Percentiles rank a stretch among this genome's conserved stretches.
These are phyloP conservation scores for Gavia stellata DNA, from an alignment of 2,113 vertebrate genomes.

Conservation along the genomic window DNA sequence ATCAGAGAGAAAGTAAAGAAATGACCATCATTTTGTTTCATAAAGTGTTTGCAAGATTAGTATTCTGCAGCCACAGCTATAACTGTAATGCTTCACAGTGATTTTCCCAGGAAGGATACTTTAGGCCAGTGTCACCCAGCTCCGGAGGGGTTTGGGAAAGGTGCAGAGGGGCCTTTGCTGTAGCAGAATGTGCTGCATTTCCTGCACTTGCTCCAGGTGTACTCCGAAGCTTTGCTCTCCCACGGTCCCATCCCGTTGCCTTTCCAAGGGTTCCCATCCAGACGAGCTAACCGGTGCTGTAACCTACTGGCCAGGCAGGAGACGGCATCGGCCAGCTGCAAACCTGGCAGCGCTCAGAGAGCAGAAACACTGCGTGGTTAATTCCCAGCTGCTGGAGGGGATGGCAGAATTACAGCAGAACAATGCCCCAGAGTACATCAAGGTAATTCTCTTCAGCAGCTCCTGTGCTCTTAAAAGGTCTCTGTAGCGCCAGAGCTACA, in stretches of 20 bases:
- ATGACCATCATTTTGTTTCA: neutral
- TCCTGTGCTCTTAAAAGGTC: neutral
- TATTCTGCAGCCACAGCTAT: neutral
- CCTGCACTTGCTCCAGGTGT: accelerated
- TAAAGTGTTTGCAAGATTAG: neutral
- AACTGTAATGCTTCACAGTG: accelerated
- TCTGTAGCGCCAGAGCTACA: neutral
- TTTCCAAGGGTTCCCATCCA: accelerated
- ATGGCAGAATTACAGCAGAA: neutral
- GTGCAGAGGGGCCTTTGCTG: neutral
- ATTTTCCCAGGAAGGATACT: neutral
- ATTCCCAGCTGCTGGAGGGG: neutral
- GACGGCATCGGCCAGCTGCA: neutral
- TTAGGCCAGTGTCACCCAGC: neutral
- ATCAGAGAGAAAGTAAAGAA: neutral
- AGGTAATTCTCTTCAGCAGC: neutral
- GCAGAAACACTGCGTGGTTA: accelerated
- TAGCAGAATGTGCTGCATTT: accelerated
- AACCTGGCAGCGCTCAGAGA: accelerated
- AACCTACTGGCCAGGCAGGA: neutral
- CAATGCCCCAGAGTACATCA: neutral
- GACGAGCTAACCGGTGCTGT: accelerated
- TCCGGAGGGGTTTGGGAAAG: neutral
- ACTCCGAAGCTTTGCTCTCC: neutral
- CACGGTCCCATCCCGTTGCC: accelerated